phyloP scores from a whole-genome alignment of 2,797 vertebrate genomes.

The Spondyliosoma cantharus region DNA sequence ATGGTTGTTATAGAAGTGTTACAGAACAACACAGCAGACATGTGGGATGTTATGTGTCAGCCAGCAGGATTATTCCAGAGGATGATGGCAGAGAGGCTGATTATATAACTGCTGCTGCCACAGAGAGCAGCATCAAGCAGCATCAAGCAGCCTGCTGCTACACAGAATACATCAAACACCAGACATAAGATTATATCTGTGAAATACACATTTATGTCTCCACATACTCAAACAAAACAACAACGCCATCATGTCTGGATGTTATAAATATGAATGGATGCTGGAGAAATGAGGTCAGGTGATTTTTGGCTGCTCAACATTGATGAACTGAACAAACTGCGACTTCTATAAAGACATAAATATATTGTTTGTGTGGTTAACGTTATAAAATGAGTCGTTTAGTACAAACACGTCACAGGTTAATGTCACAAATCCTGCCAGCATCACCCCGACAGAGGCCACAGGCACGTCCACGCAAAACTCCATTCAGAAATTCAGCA shows the following conservation, averaged over 20 bases:
- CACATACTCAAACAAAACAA: background rate
- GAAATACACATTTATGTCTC: background rate
- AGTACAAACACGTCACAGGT: background rate
- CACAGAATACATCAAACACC: no score
- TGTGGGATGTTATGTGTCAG: background rate
- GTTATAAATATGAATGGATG: background rate
- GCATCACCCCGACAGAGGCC: background rate
- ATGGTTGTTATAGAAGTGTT: no score
- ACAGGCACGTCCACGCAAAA: background rate
- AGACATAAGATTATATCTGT: background rate
- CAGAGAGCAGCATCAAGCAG: no score
- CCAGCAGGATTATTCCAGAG: conserved; percentile 37
- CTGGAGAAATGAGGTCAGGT: background rate
- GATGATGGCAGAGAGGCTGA: conserved; percentile 22
- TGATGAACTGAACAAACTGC: background rate
- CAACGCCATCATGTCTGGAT: background rate
- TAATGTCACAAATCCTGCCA: background rate
- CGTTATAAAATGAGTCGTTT: background rate
- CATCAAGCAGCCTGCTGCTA: no score
- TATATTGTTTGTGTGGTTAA: background rate
- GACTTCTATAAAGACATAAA: background rate
- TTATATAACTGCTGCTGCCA: conserved; percentile 47
- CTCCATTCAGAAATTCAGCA: background rate
- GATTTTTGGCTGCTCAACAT: background rate
- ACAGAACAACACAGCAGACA: no score